Evolutionary conservation across 2,113 vertebrate genomes (phyloP), one percentile per base, ranked within the genome.

Genomic region (Eulemur macaco): DNA sequence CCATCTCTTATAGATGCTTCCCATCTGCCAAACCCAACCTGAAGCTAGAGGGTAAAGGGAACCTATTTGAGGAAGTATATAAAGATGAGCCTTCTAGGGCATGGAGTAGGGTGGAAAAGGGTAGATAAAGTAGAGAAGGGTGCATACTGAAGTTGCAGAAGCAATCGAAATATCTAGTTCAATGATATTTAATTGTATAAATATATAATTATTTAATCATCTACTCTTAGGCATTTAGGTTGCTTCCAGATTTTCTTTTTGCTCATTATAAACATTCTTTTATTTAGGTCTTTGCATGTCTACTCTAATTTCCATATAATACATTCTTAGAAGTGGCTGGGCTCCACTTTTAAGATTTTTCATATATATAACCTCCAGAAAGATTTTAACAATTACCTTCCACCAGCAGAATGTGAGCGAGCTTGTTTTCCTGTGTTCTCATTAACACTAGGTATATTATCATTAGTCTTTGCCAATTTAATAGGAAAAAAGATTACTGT

Each of bases 151-250:
- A 84, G 52, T 31, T 96, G 12, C 50, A 89, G 63, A 89, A n/a
- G n/a, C 8, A 88, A 83, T 45, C 45, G 8, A 64, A 92, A 63
- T 52, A 69, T 47, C 29, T 37, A 60, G 1, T 6, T 82, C 13
- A 91, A 52, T 94, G 47, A 92, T 50, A 82, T 58, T 91, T 91
- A 11, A 21, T 87, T 81, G 80, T 64, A 39, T 47, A 86, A 80
- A 71, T 63, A 45, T 54, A 39, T 71, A 60, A 77, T 60, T 86
- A 64, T 68, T 58, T 71, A 78, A 80, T 77, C 31, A 80, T 80
- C 7, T 68, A 21, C 52, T 54, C 3, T 77, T 68, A 47, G 42
- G 23, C 47, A 71, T 66, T 91, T 69, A 50, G 52, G 15, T 87
- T 88, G 54, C n/a, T 78, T 84, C n/a, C 20, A 80, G 10, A 66